A percentile compares a stretch with the other conserved stretches of the same genome.
Conservation (phyloP, 2,888 invertebrate species). For the Leptinotarsa peninsularis region DNA sequence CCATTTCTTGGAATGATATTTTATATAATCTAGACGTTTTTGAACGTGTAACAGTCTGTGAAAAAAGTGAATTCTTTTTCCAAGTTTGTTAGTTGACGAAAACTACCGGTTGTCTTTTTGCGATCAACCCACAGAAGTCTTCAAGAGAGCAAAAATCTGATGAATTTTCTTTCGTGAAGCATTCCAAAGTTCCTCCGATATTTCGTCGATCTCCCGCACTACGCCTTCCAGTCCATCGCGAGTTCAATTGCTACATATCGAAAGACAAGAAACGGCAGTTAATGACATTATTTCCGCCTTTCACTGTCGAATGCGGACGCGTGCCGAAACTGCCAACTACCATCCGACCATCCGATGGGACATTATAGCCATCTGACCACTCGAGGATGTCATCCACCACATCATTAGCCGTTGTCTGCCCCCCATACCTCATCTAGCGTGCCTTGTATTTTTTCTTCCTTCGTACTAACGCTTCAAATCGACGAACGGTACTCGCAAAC, state of each 20-base stretch:
- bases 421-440: conserved; percentile 28
- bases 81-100: no score
- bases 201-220: conserved; percentile 21
- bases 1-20: no score
- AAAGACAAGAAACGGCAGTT: conserved; percentile 38
- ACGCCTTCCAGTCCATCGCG: not conserved
- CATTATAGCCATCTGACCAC: conserved; percentile 56
- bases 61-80: no score
- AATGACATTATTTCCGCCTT: conserved; percentile 55
- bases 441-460: conserved; percentile 10
- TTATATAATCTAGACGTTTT: no score
- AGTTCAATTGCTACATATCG: conserved; percentile 46
- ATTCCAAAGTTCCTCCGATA: no score
- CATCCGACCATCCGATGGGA: conserved; percentile 28
- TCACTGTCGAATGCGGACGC: conserved; percentile 53
- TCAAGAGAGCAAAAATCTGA: no score
- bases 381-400: conserved; percentile 51
- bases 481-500: conserved; percentile 18
- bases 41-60: no score
- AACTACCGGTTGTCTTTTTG: no score
- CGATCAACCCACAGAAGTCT: no score
- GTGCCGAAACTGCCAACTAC: conserved; percentile 48
- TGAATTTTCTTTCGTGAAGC: no score
- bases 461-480: not conserved
- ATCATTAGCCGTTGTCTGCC: conserved; percentile 45